These are phyloP conservation scores for Axea sp. DNA, from an alignment of 2,888 invertebrate genomes.

Conservation along the genomic window DNA sequence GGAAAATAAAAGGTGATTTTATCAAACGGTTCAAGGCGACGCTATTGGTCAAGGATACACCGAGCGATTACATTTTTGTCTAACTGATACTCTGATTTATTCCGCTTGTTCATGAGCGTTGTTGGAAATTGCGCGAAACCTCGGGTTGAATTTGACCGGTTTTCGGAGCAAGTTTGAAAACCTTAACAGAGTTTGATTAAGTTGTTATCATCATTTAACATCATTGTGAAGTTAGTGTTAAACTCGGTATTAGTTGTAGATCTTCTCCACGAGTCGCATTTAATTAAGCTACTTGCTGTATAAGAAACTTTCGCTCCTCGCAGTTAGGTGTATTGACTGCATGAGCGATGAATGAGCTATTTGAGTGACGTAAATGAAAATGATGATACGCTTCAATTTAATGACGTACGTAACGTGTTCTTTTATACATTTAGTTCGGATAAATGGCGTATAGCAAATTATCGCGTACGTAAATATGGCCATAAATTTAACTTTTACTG, in stretches of 20 bases:
- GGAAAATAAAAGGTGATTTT: too few species aligned
- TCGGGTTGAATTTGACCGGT: too few species aligned
- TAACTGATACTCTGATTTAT: conserved; percentile 11
- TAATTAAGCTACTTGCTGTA: conserved; percentile 30
- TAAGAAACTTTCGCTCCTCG: conserved; percentile 25
- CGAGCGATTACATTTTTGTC: neutral
- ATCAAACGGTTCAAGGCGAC: too few species aligned
- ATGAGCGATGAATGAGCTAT: conserved; percentile 4
- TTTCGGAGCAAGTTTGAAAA: conserved; percentile 7
- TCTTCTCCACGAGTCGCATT: conserved; percentile 36
- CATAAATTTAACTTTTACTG: too few species aligned
- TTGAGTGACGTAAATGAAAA: too few species aligned
- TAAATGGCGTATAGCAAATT: too few species aligned
- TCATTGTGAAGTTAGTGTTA: conserved; percentile 25
- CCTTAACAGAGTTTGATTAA: conserved; percentile 42
- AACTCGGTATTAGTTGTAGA: conserved; percentile 33
- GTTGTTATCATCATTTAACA: conserved; percentile 31
- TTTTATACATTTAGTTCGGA: too few species aligned
- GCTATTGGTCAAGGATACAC: conserved; percentile 10
- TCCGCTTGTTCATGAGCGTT: neutral
- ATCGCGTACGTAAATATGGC: too few species aligned
- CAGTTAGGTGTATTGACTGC: conserved; percentile 22
- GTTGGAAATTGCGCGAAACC: too few species aligned
- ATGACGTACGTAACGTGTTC: too few species aligned
- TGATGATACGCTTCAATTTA: too few species aligned